Conservation (phyloP, 1,140 invertebrate species). For the Pentalonia nigronervosa region DNA sequence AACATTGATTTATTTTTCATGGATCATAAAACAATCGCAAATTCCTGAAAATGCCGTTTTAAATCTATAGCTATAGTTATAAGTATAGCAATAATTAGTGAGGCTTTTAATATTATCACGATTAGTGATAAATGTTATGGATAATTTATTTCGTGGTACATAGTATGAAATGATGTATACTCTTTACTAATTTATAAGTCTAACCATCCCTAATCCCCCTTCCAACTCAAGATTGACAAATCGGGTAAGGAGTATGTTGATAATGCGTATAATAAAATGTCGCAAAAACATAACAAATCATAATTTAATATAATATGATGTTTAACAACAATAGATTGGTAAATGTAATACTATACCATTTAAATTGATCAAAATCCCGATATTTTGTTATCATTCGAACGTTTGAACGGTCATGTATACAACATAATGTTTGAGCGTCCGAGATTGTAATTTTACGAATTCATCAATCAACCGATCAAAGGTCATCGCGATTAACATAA, state of each 20-base stretch:
- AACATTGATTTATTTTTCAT: not conserved
- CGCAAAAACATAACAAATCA: not conserved
- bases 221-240: not conserved
- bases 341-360: not conserved
- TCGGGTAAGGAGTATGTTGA: not conserved
- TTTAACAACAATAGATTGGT: not conserved
- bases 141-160: slow-evolving; percentile 8
- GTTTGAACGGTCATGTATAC: not conserved
- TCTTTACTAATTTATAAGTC: too few relatives aligned
- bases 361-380: not conserved
- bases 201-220: not conserved
- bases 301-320: not conserved
- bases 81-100: not conserved
- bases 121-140: not conserved
- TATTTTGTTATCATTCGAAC: not conserved
- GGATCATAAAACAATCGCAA: not conserved
- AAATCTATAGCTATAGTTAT: not conserved
- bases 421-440: not conserved
- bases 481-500: not conserved
- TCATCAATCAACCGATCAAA: not conserved
- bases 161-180: not conserved
- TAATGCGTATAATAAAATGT: not conserved
- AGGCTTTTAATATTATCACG: not conserved
- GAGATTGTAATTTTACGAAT: slow-evolving; percentile 14
- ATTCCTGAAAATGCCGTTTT: not conserved